phyloP scores from a whole-genome alignment of 37 sponge, comb jelly and placozoan species.

The Dysidea cf. avara region DNA sequence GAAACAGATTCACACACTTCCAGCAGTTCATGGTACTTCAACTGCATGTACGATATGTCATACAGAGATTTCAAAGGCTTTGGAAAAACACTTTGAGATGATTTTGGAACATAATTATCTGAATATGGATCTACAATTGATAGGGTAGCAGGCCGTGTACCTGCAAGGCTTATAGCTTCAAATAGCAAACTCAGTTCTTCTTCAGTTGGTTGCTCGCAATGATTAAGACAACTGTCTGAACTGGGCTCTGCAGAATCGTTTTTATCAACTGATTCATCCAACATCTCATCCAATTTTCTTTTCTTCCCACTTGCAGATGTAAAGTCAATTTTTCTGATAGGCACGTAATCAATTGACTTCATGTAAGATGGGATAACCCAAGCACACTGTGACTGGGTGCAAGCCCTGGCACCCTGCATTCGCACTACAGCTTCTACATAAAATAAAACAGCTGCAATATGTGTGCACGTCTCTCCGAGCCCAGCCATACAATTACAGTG shows the following conservation, averaged over 20 bases:
- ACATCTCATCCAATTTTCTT: not conserved
- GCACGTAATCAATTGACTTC: constrained; percentile 9
- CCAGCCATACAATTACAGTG: too few species aligned
- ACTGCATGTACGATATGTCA: too few species aligned
- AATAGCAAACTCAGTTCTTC: constrained; percentile 3
- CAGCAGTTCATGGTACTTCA: constrained; percentile 13
- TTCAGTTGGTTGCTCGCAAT: not conserved
- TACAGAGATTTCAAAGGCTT: too few species aligned
- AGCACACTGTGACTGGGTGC: constrained; percentile 14
- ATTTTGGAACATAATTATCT: too few species aligned
- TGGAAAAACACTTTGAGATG: too few species aligned
- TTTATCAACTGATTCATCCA: constrained; percentile 8
- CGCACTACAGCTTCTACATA: not conserved
- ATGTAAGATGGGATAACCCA: constrained; percentile 17
- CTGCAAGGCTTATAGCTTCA: not conserved
- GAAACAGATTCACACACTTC: constrained; percentile 7
- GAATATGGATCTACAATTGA: constrained; percentile 15
- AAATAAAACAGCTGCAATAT: constrained; percentile 29
- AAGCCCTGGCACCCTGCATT: not conserved
- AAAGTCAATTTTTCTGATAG: constrained; percentile 7
- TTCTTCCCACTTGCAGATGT: too few species aligned
- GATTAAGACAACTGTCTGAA: not conserved
- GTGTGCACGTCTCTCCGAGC: too few species aligned
- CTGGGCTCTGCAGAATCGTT: too few species aligned
- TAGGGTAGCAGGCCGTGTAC: constrained; percentile 25